phyloP scores from a whole-genome alignment of 2,888 invertebrate species.

The Griposia aprilina region DNA sequence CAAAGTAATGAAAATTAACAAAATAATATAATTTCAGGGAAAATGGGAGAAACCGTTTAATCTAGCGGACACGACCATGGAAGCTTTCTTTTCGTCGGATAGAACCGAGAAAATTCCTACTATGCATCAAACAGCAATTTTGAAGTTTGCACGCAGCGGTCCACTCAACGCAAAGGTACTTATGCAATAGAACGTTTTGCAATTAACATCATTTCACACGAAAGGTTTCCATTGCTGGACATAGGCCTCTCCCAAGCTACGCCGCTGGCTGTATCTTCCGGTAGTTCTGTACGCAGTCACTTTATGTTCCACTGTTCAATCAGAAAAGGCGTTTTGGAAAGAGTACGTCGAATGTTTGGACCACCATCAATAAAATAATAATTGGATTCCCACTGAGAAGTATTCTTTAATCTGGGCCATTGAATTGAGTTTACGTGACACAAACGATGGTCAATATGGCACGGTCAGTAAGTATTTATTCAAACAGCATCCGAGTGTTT shows the following conservation, averaged over 20 bases:
- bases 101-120: constrained; percentile 1
- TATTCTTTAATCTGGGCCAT: not conserved
- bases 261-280: not conserved
- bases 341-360: not conserved
- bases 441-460: not conserved
- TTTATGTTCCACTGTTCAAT: not conserved
- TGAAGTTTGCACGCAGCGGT: constrained; percentile 7
- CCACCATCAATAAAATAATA: not conserved
- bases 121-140: constrained; percentile 11
- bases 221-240: not conserved
- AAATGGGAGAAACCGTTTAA: constrained; percentile 44
- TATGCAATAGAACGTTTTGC: not conserved
- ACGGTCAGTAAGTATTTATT: not conserved
- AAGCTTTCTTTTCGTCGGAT: constrained; percentile 4
- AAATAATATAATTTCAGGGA: constrained; percentile 37
- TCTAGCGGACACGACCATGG: constrained; percentile 2
- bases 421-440: not conserved
- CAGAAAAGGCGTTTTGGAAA: not conserved
- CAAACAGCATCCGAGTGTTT: too few relatives aligned
- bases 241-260: not conserved
- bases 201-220: not conserved
- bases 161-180: constrained; percentile 39
- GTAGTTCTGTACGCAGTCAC: not conserved
- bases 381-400: not conserved
- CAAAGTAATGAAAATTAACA: not conserved